Evolutionary conservation across 2,113 vertebrate species (phyloP).

Genomic region (Gallinago undulata): DNA sequence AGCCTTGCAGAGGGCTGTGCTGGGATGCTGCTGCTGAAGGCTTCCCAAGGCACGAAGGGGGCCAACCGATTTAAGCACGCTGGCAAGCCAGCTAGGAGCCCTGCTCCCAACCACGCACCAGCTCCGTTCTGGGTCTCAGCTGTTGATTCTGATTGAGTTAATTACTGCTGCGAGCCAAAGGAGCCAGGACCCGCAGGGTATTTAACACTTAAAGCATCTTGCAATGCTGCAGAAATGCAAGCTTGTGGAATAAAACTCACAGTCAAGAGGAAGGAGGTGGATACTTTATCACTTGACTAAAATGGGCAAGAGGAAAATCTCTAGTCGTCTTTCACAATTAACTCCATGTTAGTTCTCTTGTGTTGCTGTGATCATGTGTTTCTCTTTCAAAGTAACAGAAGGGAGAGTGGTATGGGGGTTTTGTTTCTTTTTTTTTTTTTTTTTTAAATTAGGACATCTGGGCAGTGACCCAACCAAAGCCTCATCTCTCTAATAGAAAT

Average conservation of each 20-base stretch:
- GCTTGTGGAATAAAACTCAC: background rate
- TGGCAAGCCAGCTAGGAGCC: background rate
- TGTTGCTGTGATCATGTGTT: background rate
- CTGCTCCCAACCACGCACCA: background rate
- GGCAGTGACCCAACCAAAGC: background rate
- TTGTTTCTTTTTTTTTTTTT: background rate
- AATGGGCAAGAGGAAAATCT: slow-evolving; percentile 19
- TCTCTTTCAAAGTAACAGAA: background rate
- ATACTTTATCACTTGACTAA: slow-evolving; percentile 1
- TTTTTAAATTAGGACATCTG: background rate
- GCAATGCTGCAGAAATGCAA: background rate
- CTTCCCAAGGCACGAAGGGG: background rate
- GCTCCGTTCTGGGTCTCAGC: background rate
- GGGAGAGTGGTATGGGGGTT: background rate
- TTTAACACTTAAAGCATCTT: background rate
- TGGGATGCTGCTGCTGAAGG: background rate
- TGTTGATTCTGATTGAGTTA: background rate
- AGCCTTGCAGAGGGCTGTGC: background rate
- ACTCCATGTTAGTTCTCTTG: background rate
- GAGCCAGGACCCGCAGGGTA: background rate
- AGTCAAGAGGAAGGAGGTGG: background rate
- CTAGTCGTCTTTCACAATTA: background rate
- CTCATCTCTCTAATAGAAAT: background rate
- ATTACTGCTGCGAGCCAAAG: background rate
- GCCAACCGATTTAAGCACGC: background rate